Base-by-base conservation (phyloP, 2,113 vertebrate species). In the Hyperopisus bebe region DNA sequence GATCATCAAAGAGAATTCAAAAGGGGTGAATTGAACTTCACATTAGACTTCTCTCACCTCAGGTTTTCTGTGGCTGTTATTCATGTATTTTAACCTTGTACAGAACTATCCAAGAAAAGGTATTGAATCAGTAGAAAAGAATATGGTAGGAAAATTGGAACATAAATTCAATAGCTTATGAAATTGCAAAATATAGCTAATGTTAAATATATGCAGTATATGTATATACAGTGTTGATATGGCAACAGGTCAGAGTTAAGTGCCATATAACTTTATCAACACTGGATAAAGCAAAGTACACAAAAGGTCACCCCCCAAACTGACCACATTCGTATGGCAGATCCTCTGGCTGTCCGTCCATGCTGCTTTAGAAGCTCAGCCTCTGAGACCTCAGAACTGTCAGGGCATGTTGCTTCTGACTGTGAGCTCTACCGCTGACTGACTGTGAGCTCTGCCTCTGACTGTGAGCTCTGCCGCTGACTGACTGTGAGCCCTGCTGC, bases 21-120 rank as follows among this genome's bases (percentile, higher is more conserved):
- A 55, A 77, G 27, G 74, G 15, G 1, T 80, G 35, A 80, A 42
- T 42, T 42, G 74, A 39, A 80, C 74, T 80, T 80, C n/a, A n/a
- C n/a, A n/a, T n/a, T n/a, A 80, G 31, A 35, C 35, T 35, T 80
- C 35, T 42, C 5, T 80, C 31, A 80, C 31, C 17, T 17, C 74
- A 80, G 74, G 74, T 42, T 42, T 55, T 80, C 17, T 19, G 17
- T 80, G 31, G 35, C 35, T 77, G 70, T 42, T 80, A 80, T 80
- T 80, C 74, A 80, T 80, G 35, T 39, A 80, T 80, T 80, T 80
- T 42, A 70, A 80, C 74, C 74, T 80, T 80, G 74, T 42, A 80
- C 35, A 80, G 35, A 80, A 80, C 35, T 42, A 80, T 80, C 35
- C 74, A 19, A 42, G 35, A 39, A 42, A 42, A 39, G 74, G 62